Percentiles rank a stretch among this genome's conserved stretches.
phyloP scores from a whole-genome alignment of 2,888 invertebrate species.

The Tenthredo livida region DNA sequence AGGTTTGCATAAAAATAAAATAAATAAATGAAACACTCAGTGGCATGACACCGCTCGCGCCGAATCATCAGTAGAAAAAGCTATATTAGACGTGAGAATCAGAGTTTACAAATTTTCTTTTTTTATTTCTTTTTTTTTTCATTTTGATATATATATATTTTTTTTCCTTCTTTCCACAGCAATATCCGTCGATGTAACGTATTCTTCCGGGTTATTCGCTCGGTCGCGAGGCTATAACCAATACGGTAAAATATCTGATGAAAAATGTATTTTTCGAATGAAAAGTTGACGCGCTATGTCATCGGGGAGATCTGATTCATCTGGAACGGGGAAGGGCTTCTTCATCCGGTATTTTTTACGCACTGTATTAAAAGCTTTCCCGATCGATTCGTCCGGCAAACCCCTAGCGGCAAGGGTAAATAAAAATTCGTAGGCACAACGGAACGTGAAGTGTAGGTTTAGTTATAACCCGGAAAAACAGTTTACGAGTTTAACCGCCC shows the following conservation, averaged over 20 bases:
- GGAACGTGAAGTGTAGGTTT: background rate
- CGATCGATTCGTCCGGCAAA: constrained; percentile 22
- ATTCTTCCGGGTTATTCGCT: constrained; percentile 33
- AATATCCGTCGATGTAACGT: constrained; percentile 33
- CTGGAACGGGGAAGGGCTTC: constrained; percentile 4
- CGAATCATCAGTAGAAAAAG: constrained; percentile 7
- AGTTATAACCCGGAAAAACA: constrained; percentile 25
- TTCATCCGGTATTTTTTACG: constrained; percentile 29
- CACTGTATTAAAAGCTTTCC: constrained; percentile 44
- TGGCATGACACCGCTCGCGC: constrained; percentile 44
- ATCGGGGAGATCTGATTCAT: constrained; percentile 31
- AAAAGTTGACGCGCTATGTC: constrained; percentile 43
- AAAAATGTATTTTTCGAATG: constrained; percentile 41
- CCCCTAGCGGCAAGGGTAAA: background rate
- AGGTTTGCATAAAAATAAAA: constrained; percentile 23
- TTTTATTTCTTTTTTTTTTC: background rate
- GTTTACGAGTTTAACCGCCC: constrained; percentile 12
- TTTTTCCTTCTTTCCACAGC: background rate
- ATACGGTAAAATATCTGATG: constrained; percentile 29
- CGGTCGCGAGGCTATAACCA: constrained; percentile 13
- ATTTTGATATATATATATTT: background rate
- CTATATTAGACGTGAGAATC: background rate
- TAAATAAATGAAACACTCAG: constrained; percentile 39
- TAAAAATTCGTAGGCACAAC: constrained; percentile 5
- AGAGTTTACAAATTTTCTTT: background rate